A percentile compares a stretch with the other conserved stretches of the same genome.
These are phyloP conservation scores for Himalopsyche japonica DNA, from an alignment of 2,888 invertebrate species.

Conservation along the genomic window DNA sequence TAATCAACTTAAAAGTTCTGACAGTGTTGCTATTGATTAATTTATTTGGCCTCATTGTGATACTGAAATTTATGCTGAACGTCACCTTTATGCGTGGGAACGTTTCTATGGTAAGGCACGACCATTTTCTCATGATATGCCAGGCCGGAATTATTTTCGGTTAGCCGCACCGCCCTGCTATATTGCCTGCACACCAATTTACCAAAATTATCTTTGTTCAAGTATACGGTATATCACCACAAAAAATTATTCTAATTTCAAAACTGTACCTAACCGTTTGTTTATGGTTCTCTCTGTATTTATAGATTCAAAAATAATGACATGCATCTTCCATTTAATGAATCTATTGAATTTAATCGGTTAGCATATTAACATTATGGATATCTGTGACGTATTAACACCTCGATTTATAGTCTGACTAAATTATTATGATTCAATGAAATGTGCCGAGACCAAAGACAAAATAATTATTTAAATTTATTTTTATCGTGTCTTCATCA, in stretches of 20 bases:
- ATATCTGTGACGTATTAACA: no score
- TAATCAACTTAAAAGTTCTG: background rate
- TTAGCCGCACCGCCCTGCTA: slow-evolving; percentile 1
- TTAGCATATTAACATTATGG: no score
- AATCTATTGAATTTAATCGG: no score
- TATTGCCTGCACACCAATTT: slow-evolving; percentile 5
- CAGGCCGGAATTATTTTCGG: slow-evolving; percentile 19
- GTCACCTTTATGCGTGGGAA: slow-evolving; percentile 30
- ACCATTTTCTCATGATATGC: slow-evolving; percentile 27
- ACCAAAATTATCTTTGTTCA: background rate
- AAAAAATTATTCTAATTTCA: background rate
- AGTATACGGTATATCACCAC: background rate
- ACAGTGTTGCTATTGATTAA: background rate
- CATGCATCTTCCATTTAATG: no score
- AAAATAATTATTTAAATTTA: no score
- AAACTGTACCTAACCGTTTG: background rate
- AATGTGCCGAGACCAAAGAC: no score
- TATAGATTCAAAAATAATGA: background rate
- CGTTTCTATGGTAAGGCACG: slow-evolving; percentile 24
- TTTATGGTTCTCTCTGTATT: no score
- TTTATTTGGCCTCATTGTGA: background rate
- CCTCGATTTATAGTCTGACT: no score
- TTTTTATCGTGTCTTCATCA: no score
- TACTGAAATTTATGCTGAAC: background rate
- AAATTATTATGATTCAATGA: no score